Evolutionary conservation across 2,113 vertebrate species (phyloP).

Genomic region (Oryzias javanicus): DNA sequence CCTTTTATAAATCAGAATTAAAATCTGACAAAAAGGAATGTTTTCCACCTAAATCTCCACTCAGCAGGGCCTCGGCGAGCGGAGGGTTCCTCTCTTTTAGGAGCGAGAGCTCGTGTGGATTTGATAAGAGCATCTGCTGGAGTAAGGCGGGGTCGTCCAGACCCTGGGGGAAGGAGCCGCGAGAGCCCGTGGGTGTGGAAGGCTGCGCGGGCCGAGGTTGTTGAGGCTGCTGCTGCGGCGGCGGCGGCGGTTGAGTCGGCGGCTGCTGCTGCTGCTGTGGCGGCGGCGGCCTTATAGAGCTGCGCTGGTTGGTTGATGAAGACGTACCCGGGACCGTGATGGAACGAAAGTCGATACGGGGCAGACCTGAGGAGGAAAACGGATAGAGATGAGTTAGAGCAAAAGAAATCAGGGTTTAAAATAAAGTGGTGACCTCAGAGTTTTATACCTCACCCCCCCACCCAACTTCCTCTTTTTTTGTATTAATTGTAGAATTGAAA

Average conservation of each 20-base stretch:
- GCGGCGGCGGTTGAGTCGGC: slow-evolving; percentile 21
- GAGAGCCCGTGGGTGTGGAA: slow-evolving; percentile 54
- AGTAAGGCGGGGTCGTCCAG: slow-evolving; percentile 91
- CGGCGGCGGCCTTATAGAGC: slow-evolving; percentile 49
- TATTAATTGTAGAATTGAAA: no score
- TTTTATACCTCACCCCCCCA: no score
- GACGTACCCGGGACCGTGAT: slow-evolving; percentile 92
- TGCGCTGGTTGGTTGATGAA: slow-evolving; percentile 54
- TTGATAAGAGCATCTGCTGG: slow-evolving; percentile 93
- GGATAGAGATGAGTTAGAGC: background rate
- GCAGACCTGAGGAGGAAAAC: slow-evolving; percentile 78
- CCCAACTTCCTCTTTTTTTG: no score
- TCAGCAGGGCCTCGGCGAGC: slow-evolving; percentile 92
- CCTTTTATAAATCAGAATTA: slow-evolving; percentile 2
- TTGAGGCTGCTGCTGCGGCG: slow-evolving; percentile 14
- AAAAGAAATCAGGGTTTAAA: no score
- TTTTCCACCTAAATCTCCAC: slow-evolving; percentile 90
- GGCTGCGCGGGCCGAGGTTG: slow-evolving; percentile 47
- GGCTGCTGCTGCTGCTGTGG: slow-evolving; percentile 25
- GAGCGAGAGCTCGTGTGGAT: slow-evolving; percentile 95
- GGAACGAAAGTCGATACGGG: slow-evolving; percentile 95
- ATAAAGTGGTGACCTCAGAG: no score
- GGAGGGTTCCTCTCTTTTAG: slow-evolving; percentile 96
- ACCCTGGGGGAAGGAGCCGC: slow-evolving; percentile 83
- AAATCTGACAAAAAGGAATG: background rate